Base-by-base conservation (phyloP, 2,888 invertebrate genomes). In the Synergus gifuensis region DNA sequence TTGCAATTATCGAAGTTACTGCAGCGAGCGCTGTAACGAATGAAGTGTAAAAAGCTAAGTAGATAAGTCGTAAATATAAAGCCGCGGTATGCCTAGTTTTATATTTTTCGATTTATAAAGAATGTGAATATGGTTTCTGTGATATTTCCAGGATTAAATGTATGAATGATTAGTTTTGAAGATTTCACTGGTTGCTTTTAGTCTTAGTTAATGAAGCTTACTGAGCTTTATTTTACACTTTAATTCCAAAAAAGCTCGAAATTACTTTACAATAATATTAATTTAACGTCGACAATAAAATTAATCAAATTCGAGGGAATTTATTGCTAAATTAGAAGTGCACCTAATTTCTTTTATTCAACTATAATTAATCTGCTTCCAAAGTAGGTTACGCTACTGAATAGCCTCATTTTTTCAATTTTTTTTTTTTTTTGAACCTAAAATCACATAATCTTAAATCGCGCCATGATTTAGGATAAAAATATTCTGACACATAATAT, bases 81-180 rank as follows among this genome's bases (percentile, higher is more conserved):
- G 73, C 73, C 28, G 54, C 73, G 73, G 54, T 73, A 54, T 54
- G 73, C 73, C 73, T 73, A 73, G 60, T 73, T 73, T 54, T 73
- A 73, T 54, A 73, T 73, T 73, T 73, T 73, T 73, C 54, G 73
- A 73, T 73, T 73, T 67, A 67, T 18, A 46, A n/a, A 46, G 66
- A 18, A 66, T 66, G 46, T 67, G 67, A 22, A 67, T 67, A 67
- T 67, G 46, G 18, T 67, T 73, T 73, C 73, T 73, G 73, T 73
- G 73, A 73, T 73, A 73, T 73, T 73, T 73, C 73, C 73, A 73
- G 9, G 54, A 4, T n/a, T 54, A 40, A n/a, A 73, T 73, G 73
- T n/a, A 11, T 28, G 73, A 54, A 73, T 54, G 54, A 9, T 18
- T 5, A 58, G 18, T 58, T 58, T 18, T 9, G 3, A 58, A 58